Evolutionary conservation across 2,113 vertebrate genomes (phyloP).

Genomic region (Hydropotes inermis): DNA sequence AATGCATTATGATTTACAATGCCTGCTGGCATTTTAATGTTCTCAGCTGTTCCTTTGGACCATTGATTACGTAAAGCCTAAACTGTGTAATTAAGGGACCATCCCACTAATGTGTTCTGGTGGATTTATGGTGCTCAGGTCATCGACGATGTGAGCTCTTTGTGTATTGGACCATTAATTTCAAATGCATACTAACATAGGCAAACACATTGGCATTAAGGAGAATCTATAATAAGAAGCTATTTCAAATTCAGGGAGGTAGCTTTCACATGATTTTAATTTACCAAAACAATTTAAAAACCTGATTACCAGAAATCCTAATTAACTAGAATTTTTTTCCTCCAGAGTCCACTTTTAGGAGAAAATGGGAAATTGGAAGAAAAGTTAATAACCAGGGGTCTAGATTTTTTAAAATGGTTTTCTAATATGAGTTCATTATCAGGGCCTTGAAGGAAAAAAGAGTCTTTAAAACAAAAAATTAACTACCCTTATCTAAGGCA

Average conservation of each 20-base stretch:
- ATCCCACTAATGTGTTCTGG: conserved; percentile 29
- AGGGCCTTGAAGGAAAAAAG: not conserved
- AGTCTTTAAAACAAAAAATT: not conserved
- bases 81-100: conserved; percentile 38
- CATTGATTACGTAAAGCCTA: conserved; percentile 55
- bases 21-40: conserved; percentile 18
- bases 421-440: not conserved
- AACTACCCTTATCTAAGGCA: not conserved
- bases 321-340: not conserved
- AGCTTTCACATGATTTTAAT: conserved; percentile 25
- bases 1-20: not conserved
- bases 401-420: not conserved
- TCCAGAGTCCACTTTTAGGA: not conserved
- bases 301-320: conserved; percentile 50
- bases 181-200: not conserved
- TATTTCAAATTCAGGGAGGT: not conserved
- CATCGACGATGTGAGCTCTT: not conserved
- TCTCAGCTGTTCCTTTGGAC: conserved; percentile 33
- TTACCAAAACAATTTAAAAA: conserved; percentile 53
- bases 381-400: conserved; percentile 14
- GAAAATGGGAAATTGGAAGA: conserved; percentile 18
- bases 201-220: not conserved
- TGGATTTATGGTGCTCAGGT: conserved; percentile 58
- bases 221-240: not conserved
- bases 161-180: conserved; percentile 9